Evolutionary conservation across 2,888 invertebrate genomes (phyloP), one percentile per base, ranked within the genome.

Genomic region (Scaeva pyrastri): DNA sequence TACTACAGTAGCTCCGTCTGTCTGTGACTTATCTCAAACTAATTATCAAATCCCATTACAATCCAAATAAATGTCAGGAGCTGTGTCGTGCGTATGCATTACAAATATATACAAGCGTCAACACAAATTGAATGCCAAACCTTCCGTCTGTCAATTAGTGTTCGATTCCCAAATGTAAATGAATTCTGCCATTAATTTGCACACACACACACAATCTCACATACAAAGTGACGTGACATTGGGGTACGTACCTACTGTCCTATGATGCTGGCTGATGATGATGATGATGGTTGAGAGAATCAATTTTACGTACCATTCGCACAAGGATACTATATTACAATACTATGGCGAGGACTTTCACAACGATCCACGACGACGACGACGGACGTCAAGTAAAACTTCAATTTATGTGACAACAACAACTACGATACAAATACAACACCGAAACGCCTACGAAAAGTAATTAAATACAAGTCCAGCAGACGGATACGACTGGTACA

Each of bases 381-480:
- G 8, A 31, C 31, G 31, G 1, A 2, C 43, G 41, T 50, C 39
- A 31, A 39, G 62, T 56, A 21, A 39, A 55, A 48, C 39, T 74
- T 55, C 62, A 73, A 74, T 78, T 74, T 74, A 74, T 26, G 43
- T 76, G 55, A 62, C 68, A 58, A 58, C 48, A 31, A 31, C 56
- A 43, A n/a, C 31, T n/a, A 62, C 16, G 26, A n/a, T 31, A n/a
- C 48, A 16, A 56, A 21, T 23, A 19, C 58, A 14, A 12, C 14
- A 26, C 41, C 11, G 23, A 66, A 19, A 62, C 68, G 76, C 73
- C 64, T 71, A 62, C 86, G 64, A 86, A 74, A 74, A 70, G 86
- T 86, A 86, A 86, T 86, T 86, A 74, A 86, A 86, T 81, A 78
- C 86, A 74, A 45, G 74, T 66, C 58, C 82, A 64, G 60, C 41